Conservation (phyloP, 2,797 vertebrate species). For the Hylomyscus alleni region DNA sequence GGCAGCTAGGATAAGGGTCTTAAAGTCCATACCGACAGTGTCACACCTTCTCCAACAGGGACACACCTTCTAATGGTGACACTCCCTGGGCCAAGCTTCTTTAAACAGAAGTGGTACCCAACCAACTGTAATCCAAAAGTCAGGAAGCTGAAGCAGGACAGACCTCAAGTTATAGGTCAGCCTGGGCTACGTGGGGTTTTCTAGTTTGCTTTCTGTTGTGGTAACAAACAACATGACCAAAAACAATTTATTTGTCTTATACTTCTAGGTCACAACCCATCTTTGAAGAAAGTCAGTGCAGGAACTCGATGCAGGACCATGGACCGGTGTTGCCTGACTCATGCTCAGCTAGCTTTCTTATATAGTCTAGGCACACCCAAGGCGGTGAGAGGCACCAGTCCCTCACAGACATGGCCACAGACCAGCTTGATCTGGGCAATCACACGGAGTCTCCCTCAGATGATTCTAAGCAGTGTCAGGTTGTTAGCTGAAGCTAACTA, state of each 20-base stretch:
- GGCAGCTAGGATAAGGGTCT: too few species aligned
- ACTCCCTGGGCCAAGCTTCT: too few species aligned
- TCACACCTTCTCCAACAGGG: too few species aligned
- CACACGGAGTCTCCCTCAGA: background rate
- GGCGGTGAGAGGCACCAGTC: background rate
- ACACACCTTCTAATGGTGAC: too few species aligned
- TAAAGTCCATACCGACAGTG: too few species aligned
- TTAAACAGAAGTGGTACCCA: background rate
- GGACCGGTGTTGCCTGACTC: too few species aligned
- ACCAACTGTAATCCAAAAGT: background rate
- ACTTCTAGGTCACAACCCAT: background rate
- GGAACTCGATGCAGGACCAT: background rate
- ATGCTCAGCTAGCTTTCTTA: background rate
- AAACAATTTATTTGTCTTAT: background rate
- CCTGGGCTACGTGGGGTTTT: background rate
- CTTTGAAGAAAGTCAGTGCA: background rate
- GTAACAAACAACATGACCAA: background rate
- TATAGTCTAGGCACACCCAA: background rate
- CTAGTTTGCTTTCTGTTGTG: background rate
- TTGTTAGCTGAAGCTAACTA: background rate
- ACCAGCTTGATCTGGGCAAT: background rate
- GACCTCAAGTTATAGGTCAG: background rate
- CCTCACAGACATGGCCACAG: background rate
- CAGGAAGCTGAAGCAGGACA: background rate
- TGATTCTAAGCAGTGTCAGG: background rate